Percentiles rank a stretch among this genome's conserved stretches.
Evolutionary conservation across 2,888 invertebrate species (phyloP).

Genomic region (Phaonia tiefii): DNA sequence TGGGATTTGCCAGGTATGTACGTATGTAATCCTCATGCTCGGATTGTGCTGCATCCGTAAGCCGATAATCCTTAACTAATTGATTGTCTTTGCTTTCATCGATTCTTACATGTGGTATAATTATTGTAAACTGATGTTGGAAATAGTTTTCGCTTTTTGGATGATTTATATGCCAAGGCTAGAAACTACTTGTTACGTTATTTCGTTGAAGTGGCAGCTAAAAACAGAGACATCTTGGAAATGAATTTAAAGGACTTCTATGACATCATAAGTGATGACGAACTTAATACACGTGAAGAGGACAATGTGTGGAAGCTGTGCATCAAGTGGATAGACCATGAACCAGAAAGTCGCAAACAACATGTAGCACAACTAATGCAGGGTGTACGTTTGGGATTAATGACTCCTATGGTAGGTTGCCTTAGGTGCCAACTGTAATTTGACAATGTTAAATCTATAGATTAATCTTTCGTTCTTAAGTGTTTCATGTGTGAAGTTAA

Average conservation of each 20-base stretch:
- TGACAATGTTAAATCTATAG: not conserved
- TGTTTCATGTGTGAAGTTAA: slow-evolving; percentile 95
- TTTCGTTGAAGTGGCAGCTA: slow-evolving; percentile 87
- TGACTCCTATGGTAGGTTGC: slow-evolving; percentile 86
- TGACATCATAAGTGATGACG: slow-evolving; percentile 89
- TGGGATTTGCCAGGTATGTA: slow-evolving; percentile 88
- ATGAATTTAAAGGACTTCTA: slow-evolving; percentile 88
- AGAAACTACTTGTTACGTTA: slow-evolving; percentile 88
- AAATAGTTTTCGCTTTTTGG: slow-evolving; percentile 77
- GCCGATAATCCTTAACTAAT: slow-evolving; percentile 60
- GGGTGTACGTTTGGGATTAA: slow-evolving; percentile 89
- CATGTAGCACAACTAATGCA: slow-evolving; percentile 90
- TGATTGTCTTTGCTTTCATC: slow-evolving; percentile 27
- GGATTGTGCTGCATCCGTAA: not conserved
- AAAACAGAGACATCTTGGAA: slow-evolving; percentile 88
- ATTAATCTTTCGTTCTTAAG: too few species aligned
- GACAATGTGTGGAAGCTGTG: slow-evolving; percentile 93
- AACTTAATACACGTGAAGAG: slow-evolving; percentile 93
- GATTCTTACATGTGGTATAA: not conserved
- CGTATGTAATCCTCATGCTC: not conserved
- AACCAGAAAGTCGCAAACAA: slow-evolving; percentile 86
- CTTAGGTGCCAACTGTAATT: not conserved
- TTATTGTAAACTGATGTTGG: not conserved
- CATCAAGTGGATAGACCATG: slow-evolving; percentile 92
- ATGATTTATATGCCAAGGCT: slow-evolving; percentile 85